Percentiles rank a stretch among this genome's conserved stretches.
phyloP scores from a whole-genome alignment of 2,888 invertebrate species.

The Achlya flavicornis region DNA sequence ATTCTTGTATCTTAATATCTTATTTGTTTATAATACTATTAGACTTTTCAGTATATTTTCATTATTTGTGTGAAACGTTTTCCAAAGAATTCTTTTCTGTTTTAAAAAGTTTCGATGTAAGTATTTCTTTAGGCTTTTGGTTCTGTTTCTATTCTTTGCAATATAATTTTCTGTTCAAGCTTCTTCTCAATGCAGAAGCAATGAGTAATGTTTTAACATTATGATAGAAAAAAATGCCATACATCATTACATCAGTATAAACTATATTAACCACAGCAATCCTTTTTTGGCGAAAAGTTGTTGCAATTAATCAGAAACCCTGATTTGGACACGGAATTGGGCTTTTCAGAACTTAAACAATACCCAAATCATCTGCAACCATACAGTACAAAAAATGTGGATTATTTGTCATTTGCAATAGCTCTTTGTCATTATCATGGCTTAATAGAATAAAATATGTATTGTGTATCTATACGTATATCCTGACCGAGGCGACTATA shows the following conservation, averaged over 20 bases:
- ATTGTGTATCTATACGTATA: conserved; percentile 13
- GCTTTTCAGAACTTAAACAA: not conserved
- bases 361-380: too few relatives aligned
- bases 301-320: conserved; percentile 21
- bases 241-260: conserved; percentile 14
- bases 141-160: conserved; percentile 29
- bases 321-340: not conserved
- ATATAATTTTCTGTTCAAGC: conserved; percentile 35
- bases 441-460: conserved; percentile 67
- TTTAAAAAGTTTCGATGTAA: conserved; percentile 26
- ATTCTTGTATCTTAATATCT: too few relatives aligned
- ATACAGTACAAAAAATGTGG: not conserved
- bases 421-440: conserved; percentile 54
- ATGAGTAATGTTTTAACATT: conserved; percentile 50
- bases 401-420: not conserved
- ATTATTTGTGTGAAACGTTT: too few relatives aligned
- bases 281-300: conserved; percentile 62
- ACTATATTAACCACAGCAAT: conserved; percentile 73
- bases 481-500: conserved; percentile 11
- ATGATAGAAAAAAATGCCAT: conserved; percentile 17
- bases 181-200: conserved; percentile 79
- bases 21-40: too few relatives aligned
- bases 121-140: conserved; percentile 26
- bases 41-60: too few relatives aligned
- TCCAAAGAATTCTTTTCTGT: not conserved